Percentiles rank a stretch among this genome's conserved stretches.
These are phyloP conservation scores for Heteromurus nitidus DNA, from an alignment of 2,888 invertebrate species.

Conservation along the genomic window DNA sequence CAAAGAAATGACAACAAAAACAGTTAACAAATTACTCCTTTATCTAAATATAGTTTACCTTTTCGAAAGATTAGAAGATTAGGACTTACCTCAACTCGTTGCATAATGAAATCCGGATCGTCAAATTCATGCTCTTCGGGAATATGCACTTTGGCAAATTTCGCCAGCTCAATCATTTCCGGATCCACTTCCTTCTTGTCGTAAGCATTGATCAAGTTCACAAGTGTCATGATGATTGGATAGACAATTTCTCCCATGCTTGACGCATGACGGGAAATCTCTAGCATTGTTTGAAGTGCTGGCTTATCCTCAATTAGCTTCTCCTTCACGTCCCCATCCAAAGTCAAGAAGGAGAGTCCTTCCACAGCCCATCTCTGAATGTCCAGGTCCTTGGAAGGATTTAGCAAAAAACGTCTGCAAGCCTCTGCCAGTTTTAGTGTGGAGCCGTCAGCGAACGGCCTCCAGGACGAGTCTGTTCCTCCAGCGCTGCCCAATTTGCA, in stretches of 20 bases:
- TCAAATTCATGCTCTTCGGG: slow-evolving; percentile 97
- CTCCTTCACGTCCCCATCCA: slow-evolving; percentile 99
- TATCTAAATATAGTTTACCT: no score
- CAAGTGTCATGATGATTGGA: slow-evolving; percentile 78
- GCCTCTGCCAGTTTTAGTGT: slow-evolving; percentile 94
- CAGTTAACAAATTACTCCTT: background rate
- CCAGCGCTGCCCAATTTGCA: slow-evolving; percentile 97
- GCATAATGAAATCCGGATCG: slow-evolving; percentile 89
- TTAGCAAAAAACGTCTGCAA: slow-evolving; percentile 91
- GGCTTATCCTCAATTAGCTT: slow-evolving; percentile 83
- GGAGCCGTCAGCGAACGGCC: slow-evolving; percentile 93
- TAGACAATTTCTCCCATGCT: slow-evolving; percentile 80
- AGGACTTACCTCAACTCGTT: slow-evolving; percentile 80
- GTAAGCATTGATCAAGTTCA: slow-evolving; percentile 97
- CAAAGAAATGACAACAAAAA: background rate
- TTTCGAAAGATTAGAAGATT: no score
- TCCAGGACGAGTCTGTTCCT: slow-evolving; percentile 94
- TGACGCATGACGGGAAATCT: slow-evolving; percentile 69
- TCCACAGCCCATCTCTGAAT: slow-evolving; percentile 97
- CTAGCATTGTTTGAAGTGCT: slow-evolving; percentile 68
- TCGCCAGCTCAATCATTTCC: slow-evolving; percentile 97
- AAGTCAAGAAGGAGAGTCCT: slow-evolving; percentile 94
- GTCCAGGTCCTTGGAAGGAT: slow-evolving; percentile 90
- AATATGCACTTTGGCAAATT: slow-evolving; percentile 99
- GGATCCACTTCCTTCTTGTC: slow-evolving; percentile 97